These are phyloP conservation scores for Apotomis capreana DNA, from an alignment of 2,888 invertebrate species.

Conservation along the genomic window DNA sequence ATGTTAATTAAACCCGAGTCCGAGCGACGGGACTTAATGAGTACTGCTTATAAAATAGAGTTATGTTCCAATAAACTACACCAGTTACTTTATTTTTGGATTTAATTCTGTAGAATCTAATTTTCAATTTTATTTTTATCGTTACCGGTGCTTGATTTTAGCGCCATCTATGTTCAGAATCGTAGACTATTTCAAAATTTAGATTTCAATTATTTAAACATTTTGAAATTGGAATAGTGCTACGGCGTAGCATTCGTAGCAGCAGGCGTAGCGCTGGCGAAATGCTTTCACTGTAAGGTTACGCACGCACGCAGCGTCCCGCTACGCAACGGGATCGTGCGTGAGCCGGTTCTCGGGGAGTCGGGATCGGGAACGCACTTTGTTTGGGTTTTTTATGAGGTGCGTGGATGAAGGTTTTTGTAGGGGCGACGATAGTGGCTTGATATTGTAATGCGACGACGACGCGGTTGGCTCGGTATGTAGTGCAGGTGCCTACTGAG, in stretches of 20 bases:
- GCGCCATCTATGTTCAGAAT: conserved; percentile 7
- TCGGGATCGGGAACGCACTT: conserved; percentile 27
- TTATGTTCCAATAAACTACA: conserved; percentile 23
- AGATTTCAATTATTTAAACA: neutral
- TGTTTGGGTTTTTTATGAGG: conserved; percentile 37
- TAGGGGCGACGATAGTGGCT: neutral
- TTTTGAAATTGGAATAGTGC: neutral
- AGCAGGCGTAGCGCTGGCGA: conserved; percentile 30
- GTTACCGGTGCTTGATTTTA: neutral
- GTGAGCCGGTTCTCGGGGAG: conserved; percentile 53
- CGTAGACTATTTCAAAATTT: neutral
- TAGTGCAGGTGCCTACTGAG: no score
- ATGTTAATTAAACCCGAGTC: conserved; percentile 63
- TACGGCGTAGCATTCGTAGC: conserved; percentile 34
- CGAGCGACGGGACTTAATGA: conserved; percentile 53
- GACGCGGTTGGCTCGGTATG: no score
- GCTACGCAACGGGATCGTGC: conserved; percentile 69
- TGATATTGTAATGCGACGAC: neutral
- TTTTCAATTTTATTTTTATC: neutral
- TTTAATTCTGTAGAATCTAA: neutral
- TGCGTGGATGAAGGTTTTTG: conserved; percentile 24
- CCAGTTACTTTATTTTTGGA: conserved; percentile 4
- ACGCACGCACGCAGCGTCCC: conserved; percentile 36
- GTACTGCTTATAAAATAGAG: conserved; percentile 37
- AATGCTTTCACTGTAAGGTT: conserved; percentile 40